Evolutionary conservation across 2,888 invertebrate species (phyloP), one percentile per base, ranked within the genome.

Genomic region (Gymnosoma rotundatum): DNA sequence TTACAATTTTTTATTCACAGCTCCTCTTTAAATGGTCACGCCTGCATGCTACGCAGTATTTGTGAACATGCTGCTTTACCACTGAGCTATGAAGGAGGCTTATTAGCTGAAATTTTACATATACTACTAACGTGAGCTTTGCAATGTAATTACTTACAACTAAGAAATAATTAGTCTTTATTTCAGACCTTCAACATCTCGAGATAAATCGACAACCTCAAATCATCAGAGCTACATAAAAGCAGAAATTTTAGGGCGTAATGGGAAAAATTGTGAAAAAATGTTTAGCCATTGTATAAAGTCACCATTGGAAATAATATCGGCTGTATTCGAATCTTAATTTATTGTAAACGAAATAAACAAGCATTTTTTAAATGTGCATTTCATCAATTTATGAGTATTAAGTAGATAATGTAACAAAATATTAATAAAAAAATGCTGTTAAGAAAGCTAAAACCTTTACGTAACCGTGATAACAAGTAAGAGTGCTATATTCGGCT

Each of bases 81-180:
- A 70, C 94, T 96, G 89, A 94, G 93, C 87, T 93, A 94, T 89
- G 94, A 94, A 88, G 95, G 95, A 88, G 96, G 96, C 7, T 93
- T 97, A 88, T 93, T 96, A 86, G 96, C 95, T 36, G 95, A 96
- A 93, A 93, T 97, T 89, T 93, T 96, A 86, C 95, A 96, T 92
- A 95, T 96, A 87, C 91, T 96, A 89, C 94, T 97, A 90, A 95
- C 95, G 94, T 95, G 93, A 94, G 94, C 93, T 73, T 54, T 54
- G 21, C 12, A 5, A 56, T 45, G 38, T 18, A 25, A 2, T 48
- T 67, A 7, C 25, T 18, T 8, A 50, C 2, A 18, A 8, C 7
- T 18, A 1, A 36, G 3, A 50, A 48, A 25, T 25, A 48, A 16
- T 16, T 48, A 6, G 1, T 16, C 10, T 48, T 38, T 48, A 73